Conservation (phyloP, 2,888 invertebrate species). For the Trachelus troglodyta region DNA sequence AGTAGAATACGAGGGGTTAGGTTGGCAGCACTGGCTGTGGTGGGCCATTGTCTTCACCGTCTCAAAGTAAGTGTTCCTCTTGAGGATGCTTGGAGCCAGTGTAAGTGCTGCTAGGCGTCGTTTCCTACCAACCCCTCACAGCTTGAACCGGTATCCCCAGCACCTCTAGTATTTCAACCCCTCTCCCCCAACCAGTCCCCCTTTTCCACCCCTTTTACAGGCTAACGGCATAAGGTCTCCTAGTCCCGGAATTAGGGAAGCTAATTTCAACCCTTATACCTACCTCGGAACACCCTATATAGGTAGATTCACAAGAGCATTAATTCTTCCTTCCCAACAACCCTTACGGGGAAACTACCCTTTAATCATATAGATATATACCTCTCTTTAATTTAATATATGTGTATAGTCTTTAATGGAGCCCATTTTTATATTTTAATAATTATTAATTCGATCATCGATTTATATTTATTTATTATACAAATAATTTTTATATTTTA, state of each 20-base stretch:
- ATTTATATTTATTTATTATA: not conserved
- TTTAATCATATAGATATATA: not conserved
- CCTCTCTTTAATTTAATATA: not conserved
- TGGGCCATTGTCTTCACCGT: constrained; percentile 7
- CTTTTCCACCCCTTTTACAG: not conserved
- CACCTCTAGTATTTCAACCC: not conserved
- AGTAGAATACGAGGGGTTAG: not conserved
- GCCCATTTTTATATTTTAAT: not conserved
- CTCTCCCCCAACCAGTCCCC: not conserved
- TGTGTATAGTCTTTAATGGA: not conserved
- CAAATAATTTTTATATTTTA: not conserved
- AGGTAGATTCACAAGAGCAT: not conserved
- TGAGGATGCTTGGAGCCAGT: constrained; percentile 11
- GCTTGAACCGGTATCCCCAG: not conserved
- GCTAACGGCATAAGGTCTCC: constrained; percentile 13
- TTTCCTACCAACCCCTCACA: not conserved
- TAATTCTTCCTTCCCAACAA: not conserved
- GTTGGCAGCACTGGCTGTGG: not conserved
- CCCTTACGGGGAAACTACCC: not conserved
- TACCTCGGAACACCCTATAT: not conserved
- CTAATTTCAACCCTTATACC: constrained; percentile 28
- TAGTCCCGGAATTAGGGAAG: constrained; percentile 32
- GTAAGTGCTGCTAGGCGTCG: not conserved
- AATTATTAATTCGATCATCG: not conserved
- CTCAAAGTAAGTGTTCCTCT: constrained; percentile 20